phyloP scores from a whole-genome alignment of 1,140 invertebrate species.

The Wiebesia pumilae region DNA sequence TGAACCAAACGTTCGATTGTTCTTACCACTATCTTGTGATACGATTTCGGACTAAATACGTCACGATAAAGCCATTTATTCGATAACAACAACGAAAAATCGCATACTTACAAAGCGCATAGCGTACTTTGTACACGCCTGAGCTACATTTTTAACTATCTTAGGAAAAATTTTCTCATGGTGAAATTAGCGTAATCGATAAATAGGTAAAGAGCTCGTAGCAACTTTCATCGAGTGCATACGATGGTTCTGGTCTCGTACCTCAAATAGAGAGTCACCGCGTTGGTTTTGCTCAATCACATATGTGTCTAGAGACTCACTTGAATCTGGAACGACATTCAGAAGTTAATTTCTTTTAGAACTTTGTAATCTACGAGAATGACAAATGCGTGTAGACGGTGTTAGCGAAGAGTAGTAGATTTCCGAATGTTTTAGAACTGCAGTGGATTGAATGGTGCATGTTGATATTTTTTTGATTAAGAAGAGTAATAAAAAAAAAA shows the following conservation, averaged over 20 bases:
- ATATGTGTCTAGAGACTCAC: background rate
- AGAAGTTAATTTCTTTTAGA: background rate
- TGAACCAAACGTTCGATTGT: background rate
- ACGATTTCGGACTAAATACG: background rate
- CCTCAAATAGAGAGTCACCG: background rate
- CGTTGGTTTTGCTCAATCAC: background rate
- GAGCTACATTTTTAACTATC: background rate
- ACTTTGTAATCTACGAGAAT: background rate
- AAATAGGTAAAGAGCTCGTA: slow-evolving; percentile 16
- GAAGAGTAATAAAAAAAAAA: too few relatives aligned
- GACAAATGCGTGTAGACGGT: background rate
- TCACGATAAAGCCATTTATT: background rate
- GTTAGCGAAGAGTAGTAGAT: background rate
- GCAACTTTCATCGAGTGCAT: background rate
- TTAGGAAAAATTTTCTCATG: background rate
- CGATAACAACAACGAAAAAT: background rate
- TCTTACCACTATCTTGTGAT: background rate
- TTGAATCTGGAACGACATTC: background rate
- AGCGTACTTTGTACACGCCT: background rate
- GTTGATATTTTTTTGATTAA: too few relatives aligned
- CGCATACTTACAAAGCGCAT: background rate
- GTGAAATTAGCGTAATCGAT: slow-evolving; percentile 6
- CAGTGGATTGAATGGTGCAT: background rate
- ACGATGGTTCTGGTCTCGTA: background rate
- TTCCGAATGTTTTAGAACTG: background rate